Conservation (phyloP, 1,140 invertebrate genomes). For the Leptinotarsa texana region DNA sequence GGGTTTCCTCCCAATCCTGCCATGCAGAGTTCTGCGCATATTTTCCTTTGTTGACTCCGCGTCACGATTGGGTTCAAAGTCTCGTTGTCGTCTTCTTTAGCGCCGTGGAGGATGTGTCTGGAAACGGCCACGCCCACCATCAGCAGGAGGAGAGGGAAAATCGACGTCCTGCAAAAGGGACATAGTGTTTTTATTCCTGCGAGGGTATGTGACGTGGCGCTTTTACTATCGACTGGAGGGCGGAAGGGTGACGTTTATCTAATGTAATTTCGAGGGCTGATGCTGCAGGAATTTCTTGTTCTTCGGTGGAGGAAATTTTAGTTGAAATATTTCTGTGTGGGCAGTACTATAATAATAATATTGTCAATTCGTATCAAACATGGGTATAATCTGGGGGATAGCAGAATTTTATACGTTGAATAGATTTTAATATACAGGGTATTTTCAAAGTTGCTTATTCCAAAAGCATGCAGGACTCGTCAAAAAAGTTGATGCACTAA, state of each 20-base stretch:
- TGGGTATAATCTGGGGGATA: too few relatives aligned
- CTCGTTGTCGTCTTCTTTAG: constrained; percentile 30
- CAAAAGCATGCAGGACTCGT: too few relatives aligned
- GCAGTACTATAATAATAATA: too few relatives aligned
- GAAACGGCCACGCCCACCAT: constrained; percentile 39
- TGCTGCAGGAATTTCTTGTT: constrained; percentile 9
- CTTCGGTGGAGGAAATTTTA: background rate
- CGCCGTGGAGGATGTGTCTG: constrained; percentile 29
- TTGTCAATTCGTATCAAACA: too few relatives aligned
- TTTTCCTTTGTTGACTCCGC: constrained; percentile 45
- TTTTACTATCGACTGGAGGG: background rate
- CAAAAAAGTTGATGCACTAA: too few relatives aligned
- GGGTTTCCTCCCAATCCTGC: constrained; percentile 54
- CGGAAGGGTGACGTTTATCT: constrained; percentile 8
- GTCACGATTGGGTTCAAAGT: constrained; percentile 48
- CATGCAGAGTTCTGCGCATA: constrained; percentile 54
- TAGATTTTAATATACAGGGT: too few relatives aligned
- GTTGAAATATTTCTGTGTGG: too few relatives aligned
- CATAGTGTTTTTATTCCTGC: constrained; percentile 13
- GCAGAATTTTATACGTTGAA: too few relatives aligned
- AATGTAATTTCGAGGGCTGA: background rate
- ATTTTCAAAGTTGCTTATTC: too few relatives aligned
- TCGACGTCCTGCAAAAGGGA: constrained; percentile 42
- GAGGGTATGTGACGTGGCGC: background rate
- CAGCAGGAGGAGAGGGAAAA: constrained; percentile 45